Evolutionary conservation across 2,888 invertebrate genomes (phyloP), one percentile per base, ranked within the genome.

Genomic region (Lamellibrachia satsuma): DNA sequence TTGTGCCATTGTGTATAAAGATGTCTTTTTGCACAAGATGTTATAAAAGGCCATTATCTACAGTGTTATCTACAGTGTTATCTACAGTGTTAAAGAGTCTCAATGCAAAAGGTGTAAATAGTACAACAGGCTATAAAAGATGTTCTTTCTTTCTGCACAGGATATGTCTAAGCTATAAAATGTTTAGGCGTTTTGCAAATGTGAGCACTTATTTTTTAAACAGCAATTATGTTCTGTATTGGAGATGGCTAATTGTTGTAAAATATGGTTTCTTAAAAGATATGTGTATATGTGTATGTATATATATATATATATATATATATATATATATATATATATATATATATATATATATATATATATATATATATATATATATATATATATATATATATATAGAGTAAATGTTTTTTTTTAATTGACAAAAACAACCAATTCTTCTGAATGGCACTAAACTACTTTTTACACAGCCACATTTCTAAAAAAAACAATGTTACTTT

Each of bases 171-270:
- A 55, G 55, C 9, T 75, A 75, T 91, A 22, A 91, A 6, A 15
- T 22, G 91, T 6, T 39, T 39, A 39, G 39, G 39, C 39, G 39
- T 39, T 39, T 39, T 39, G 90, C 15, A 90, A 15, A 90, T 15
- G 22, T n/a, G 90, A 22, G 22, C n/a, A n/a, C 90, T 90, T 90
- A 22, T 91, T 91, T 91, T n/a, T 27, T 91, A 91, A 91, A 91
- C 91, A 91, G 15, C 7, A 55, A 1, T 55, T 55, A 55, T 55
- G 55, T 55, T 55, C 9, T 55, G 9, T 39, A 39, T 39, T 39
- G 39, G 39, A 27, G 22, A 27, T 91, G 91, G 27, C 9, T 27
- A 91, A 91, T 27, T 27, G 22, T 91, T 91, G n/a, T n/a, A 91
- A 91, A 91, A 75, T 75, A 75, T 75, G 22, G 75, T 75, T 75